phyloP scores from a whole-genome alignment of 2,888 invertebrate genomes.

The Drosophila infuscata region DNA sequence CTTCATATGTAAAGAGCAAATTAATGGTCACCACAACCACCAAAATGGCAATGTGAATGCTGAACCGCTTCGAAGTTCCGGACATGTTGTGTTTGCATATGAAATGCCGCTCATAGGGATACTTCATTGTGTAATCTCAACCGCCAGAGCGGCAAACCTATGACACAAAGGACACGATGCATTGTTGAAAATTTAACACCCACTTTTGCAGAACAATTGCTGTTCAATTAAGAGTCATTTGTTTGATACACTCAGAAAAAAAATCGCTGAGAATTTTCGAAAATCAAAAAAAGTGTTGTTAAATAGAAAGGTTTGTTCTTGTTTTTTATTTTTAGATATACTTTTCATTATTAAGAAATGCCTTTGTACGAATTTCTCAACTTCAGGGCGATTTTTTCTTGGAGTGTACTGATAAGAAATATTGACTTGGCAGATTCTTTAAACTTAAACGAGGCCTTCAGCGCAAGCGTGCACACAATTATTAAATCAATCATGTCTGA shows the following conservation, averaged over 20 bases:
- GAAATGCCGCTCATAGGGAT: slow-evolving; percentile 32
- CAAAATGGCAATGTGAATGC: slow-evolving; percentile 19
- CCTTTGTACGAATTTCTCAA: background rate
- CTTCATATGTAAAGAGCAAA: slow-evolving; percentile 33
- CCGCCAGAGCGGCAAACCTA: slow-evolving; percentile 50
- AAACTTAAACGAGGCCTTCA: background rate
- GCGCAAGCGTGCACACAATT: background rate
- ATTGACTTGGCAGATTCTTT: background rate
- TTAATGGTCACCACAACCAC: slow-evolving; percentile 22
- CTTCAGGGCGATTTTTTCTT: background rate
- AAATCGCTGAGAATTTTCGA: background rate
- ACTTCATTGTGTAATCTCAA: slow-evolving; percentile 56
- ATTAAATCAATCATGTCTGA: background rate
- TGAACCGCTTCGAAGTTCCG: slow-evolving; percentile 5
- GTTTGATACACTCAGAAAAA: background rate
- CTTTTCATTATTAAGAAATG: no score
- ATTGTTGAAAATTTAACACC: slow-evolving; percentile 42
- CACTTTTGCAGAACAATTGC: slow-evolving; percentile 32
- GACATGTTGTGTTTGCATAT: slow-evolving; percentile 10
- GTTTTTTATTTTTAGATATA: no score
- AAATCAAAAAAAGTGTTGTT: background rate
- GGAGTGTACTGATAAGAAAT: background rate
- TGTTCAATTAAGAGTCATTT: background rate
- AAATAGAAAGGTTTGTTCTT: background rate
- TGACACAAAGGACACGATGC: slow-evolving; percentile 11